Base-by-base conservation (phyloP, 1,140 invertebrate genomes). In the Bombus picipes region DNA sequence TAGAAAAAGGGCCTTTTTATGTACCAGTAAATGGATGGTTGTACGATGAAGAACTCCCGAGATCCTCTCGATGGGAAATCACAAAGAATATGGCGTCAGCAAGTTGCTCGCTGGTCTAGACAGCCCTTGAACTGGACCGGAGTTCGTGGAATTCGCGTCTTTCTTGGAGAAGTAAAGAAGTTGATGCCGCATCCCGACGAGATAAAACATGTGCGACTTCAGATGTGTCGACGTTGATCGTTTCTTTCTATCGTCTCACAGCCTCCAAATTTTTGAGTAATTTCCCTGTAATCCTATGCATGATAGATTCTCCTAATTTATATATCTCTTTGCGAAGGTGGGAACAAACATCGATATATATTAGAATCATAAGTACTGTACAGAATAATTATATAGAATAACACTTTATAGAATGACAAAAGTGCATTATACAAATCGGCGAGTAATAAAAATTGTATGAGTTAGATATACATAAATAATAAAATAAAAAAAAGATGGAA, bases 151-250 rank as follows among this genome's bases (percentile, higher is more conserved):
- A 89, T 78, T 82, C 87, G 79, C 68, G 79, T 85, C 74, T 78
- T 86, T 75, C 83, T 68, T 59, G 37, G 70, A 76, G 75, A 89
- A 59, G 70, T 47, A 68, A 37, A 77, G 79, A 82, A 82, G 87
- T 82, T 72, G 84, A 89, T 84, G 88, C 73, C 70, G 79, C 80
- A 66, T 70, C 53, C 68, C 78, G 87, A 74, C 37, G 87, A 89
- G 88, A 89, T 89, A 89, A 89, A 89, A 86, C 88, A 86, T 89
- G 87, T 86, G 70, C 87, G 81, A 59, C 57, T 76, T 83, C 57
- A 66, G 84, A 87, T 34, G 62, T 25, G 65, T 62, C 75, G 41
- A 41, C 57, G 28, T 59, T 47, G 39, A 65, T 43, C 22, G 47
- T 80, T 80, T 62, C 47, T 41, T 53, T 41, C 32, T 41, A 32